Evolutionary conservation across 2,113 vertebrate species (phyloP).

Genomic region (Macrotus californicus): DNA sequence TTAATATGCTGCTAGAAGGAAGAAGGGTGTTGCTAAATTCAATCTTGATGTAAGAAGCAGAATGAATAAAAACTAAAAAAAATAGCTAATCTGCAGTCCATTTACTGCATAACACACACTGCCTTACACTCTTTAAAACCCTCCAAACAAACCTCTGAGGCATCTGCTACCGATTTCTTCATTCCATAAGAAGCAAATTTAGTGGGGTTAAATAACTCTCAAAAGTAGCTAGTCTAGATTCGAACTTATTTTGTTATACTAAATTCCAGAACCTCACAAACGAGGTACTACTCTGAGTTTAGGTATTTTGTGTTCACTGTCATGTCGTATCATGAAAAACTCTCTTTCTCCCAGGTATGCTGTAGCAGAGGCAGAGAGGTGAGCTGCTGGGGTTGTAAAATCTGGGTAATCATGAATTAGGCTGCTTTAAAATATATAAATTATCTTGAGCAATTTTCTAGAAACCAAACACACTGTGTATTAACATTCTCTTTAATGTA

Average conservation of each 20-base stretch:
- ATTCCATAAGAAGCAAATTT: neutral
- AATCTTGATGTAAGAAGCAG: neutral
- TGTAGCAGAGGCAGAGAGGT: neutral
- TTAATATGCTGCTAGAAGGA: neutral
- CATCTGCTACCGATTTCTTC: neutral
- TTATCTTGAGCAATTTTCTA: neutral
- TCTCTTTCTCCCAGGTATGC: neutral
- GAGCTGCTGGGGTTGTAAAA: neutral
- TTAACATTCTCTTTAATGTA: neutral
- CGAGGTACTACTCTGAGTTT: neutral
- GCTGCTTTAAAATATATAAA: neutral
- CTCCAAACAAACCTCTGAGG: neutral
- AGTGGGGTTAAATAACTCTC: neutral
- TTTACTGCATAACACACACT: neutral
- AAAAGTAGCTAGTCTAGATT: neutral
- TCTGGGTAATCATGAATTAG: neutral
- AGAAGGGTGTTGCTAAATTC: neutral
- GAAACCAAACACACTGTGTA: neutral
- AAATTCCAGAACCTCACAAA: neutral
- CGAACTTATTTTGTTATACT: neutral
- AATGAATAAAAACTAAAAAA: neutral
- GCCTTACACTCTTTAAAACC: neutral
- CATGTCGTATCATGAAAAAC: neutral
- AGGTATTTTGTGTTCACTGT: neutral
- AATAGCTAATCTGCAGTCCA: neutral